These are phyloP conservation scores for Baccha elongata DNA, from an alignment of 2,888 invertebrate genomes.

Conservation along the genomic window DNA sequence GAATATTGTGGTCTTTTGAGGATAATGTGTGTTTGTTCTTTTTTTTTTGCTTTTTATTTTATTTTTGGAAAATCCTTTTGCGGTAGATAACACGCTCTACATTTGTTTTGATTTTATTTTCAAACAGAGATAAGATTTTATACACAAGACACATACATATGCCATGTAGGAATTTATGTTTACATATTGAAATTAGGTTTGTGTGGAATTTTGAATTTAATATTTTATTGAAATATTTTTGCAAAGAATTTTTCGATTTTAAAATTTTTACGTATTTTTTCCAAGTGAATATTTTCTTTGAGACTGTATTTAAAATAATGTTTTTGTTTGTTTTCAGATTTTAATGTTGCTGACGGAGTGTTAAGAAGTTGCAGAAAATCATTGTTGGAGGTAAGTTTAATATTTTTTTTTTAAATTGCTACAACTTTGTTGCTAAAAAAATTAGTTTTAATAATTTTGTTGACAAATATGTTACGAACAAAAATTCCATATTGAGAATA, in stretches of 20 bases:
- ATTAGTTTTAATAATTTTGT: too few species aligned
- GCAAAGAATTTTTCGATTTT: too few species aligned
- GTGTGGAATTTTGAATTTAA: too few species aligned
- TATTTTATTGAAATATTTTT: too few species aligned
- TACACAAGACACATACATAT: too few species aligned
- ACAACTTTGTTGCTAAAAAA: too few species aligned
- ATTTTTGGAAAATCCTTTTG: slow-evolving; percentile 35
- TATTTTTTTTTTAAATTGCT: too few species aligned
- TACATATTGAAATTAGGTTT: too few species aligned
- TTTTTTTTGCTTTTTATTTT: not conserved
- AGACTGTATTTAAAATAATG: not conserved
- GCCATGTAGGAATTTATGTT: not conserved
- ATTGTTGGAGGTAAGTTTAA: slow-evolving; percentile 4
- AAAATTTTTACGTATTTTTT: too few species aligned
- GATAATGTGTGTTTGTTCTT: not conserved
- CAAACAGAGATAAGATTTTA: not conserved
- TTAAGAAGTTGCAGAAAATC: not conserved
- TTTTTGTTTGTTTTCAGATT: slow-evolving; percentile 21
- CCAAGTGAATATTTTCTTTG: not conserved
- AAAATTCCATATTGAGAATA: too few species aligned
- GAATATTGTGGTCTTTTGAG: slow-evolving; percentile 16
- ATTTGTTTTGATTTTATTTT: not conserved
- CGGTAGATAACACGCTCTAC: not conserved
- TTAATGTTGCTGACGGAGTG: slow-evolving; percentile 38
- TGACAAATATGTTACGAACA: too few species aligned